phyloP scores from a whole-genome alignment of 2,888 invertebrate genomes.

The Hemicrepidius hirtus region DNA sequence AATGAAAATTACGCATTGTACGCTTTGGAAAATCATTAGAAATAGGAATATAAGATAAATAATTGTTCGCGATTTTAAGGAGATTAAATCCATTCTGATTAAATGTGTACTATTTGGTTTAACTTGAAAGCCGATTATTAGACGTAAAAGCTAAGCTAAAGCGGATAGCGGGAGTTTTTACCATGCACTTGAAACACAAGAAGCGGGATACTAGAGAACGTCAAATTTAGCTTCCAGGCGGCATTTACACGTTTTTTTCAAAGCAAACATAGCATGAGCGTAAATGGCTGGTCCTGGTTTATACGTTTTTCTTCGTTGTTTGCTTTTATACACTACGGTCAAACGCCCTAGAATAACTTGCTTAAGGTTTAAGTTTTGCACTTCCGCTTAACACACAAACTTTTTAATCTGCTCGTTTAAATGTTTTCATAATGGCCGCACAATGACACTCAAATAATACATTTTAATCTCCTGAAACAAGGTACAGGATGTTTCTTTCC shows the following conservation, averaged over 20 bases:
- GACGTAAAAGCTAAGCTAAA: conserved; percentile 11
- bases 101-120: conserved; percentile 22
- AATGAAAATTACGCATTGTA: neutral
- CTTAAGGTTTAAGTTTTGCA: conserved; percentile 8
- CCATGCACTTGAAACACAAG: conserved; percentile 9
- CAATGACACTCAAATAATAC: conserved; percentile 14
- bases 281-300: conserved; percentile 18
- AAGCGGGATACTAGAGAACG: conserved; percentile 14
- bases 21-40: too few species aligned
- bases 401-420: conserved; percentile 15
- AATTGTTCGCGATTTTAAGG: conserved; percentile 15
- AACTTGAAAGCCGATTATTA: conserved; percentile 27
- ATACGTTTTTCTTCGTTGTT: conserved; percentile 12
- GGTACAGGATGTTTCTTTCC: neutral
- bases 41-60: neutral
- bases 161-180: conserved; percentile 15
- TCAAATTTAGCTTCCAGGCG: conserved; percentile 7
- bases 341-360: conserved; percentile 22
- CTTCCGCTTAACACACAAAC: conserved; percentile 8
- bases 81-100: conserved; percentile 8
- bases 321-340: conserved; percentile 3
- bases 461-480: conserved; percentile 15
- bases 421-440: conserved; percentile 8
- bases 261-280: conserved; percentile 3
- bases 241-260: conserved; percentile 22